phyloP scores from a whole-genome alignment of 2,797 vertebrate species.

The Dendrocincla fuliginosa region DNA sequence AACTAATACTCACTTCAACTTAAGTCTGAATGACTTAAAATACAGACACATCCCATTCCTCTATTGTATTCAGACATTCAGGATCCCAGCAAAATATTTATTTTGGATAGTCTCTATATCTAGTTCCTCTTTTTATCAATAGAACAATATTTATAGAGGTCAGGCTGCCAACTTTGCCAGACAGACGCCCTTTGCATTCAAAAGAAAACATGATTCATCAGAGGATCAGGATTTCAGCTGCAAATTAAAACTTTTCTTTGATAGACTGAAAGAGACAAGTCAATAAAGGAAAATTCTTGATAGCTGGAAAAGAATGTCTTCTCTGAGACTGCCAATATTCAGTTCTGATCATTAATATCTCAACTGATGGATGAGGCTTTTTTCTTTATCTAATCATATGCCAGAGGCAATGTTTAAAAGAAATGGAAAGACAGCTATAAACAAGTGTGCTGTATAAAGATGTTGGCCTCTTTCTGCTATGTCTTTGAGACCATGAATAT shows the following conservation, averaged over 20 bases:
- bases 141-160: slow-evolving; percentile 51
- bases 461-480: not conserved
- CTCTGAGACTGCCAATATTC: slow-evolving; percentile 3
- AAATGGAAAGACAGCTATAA: not conserved
- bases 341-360: slow-evolving; percentile 21
- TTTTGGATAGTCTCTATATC: slow-evolving; percentile 37
- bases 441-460: not conserved
- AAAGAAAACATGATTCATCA: slow-evolving; percentile 38
- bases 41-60: not conserved
- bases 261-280: slow-evolving; percentile 23
- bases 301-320: slow-evolving; percentile 35
- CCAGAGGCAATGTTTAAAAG: not conserved
- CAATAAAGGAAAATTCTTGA: slow-evolving; percentile 48
- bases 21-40: slow-evolving; percentile 35
- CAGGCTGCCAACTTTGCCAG: slow-evolving; percentile 46
- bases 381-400: slow-evolving; percentile 31
- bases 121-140: slow-evolving; percentile 54
- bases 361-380: not conserved
- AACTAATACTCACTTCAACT: slow-evolving; percentile 2
- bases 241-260: slow-evolving; percentile 40
- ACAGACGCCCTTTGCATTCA: slow-evolving; percentile 39
- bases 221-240: slow-evolving; percentile 26
- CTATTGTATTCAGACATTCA: slow-evolving; percentile 39
- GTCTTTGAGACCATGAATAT: not conserved
- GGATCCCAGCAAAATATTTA: slow-evolving; percentile 55